Conservation (phyloP, 2,888 invertebrate species). For the Polyploca ridens region DNA sequence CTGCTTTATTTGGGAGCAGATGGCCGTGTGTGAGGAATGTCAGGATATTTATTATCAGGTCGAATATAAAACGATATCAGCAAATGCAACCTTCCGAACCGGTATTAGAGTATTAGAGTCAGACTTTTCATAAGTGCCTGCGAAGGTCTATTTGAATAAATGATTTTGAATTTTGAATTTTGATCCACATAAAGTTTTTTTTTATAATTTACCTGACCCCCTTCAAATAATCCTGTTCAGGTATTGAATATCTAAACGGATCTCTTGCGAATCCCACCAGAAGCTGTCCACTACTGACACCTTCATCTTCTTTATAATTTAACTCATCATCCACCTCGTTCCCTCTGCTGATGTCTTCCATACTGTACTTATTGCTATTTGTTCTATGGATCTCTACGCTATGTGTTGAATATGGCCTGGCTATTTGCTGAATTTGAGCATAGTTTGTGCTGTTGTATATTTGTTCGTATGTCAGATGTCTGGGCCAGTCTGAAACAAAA, state of each 20-base stretch:
- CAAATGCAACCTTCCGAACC: too few relatives aligned
- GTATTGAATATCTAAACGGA: constrained; percentile 72
- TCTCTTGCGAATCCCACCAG: constrained; percentile 73
- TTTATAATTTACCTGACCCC: constrained; percentile 63
- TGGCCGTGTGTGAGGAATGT: too few relatives aligned
- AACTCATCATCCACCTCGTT: constrained; percentile 53
- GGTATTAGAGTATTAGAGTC: too few relatives aligned
- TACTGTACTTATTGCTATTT: constrained; percentile 36
- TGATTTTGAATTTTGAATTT: too few relatives aligned
- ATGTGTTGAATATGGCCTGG: constrained; percentile 51
- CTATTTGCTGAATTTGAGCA: constrained; percentile 55
- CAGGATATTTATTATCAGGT: too few relatives aligned
- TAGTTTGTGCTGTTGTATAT: constrained; percentile 72
- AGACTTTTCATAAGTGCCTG: too few relatives aligned
- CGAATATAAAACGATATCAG: too few relatives aligned
- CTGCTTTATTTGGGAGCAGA: too few relatives aligned
- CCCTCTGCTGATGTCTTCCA: constrained; percentile 46
- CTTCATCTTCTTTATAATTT: constrained; percentile 28
- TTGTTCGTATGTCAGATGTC: constrained; percentile 60
- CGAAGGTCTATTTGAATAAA: too few relatives aligned
- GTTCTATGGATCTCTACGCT: constrained; percentile 33
- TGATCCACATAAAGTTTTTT: too few relatives aligned
- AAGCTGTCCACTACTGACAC: constrained; percentile 38
- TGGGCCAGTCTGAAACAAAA: constrained; percentile 64
- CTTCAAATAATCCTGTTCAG: constrained; percentile 65